Evolutionary conservation across 2,113 vertebrate species (phyloP), one percentile per base, ranked within the genome.

Genomic region (Equus przewalskii): DNA sequence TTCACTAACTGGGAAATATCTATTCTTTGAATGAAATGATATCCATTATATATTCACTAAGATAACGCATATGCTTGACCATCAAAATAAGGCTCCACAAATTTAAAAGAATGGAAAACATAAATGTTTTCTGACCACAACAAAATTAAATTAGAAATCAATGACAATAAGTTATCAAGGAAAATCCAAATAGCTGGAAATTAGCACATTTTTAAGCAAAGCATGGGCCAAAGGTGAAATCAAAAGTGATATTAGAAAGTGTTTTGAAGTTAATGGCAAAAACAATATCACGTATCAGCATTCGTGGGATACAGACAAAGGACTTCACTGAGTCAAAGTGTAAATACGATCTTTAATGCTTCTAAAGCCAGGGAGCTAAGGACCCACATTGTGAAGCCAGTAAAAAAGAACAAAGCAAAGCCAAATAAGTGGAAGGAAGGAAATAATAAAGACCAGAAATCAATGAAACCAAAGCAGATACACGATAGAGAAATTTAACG

Each of bases 381-480:
- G 10, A 41, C 41, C 69, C 73, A 46, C 7, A 64, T 86, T 92
- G 82, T 7, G n/a, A 86, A 51, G 56, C 1, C 14, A 16, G 11
- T 24, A 44, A 89, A 85, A 54, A 64, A 84, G 76, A 92, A 5
- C n/a, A 80, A 85, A 94, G 28, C 54, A 21, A 75, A 82, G 12
- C 15, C 62, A 83, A 21, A 41, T 67, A 81, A 70, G 33, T 80
- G 6, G 19, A 26, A 94, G 30, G 65, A 94, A 89, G 56, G n/a
- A 91, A 75, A 80, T 58, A 60, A 76, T 58, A 81, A 64, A 88
- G 33, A 65, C 16, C 21, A 92, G 46, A 94, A 96, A 91, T 97
- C 78, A 76, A 78, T 85, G 41, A 91, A 86, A 41, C 70, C 64
- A 64, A 84, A 85, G 13, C 44, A 88, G 56, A 54, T 60, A 15